Conservation (phyloP, 2,888 invertebrate species). For the Spilosoma lubricipeda region DNA sequence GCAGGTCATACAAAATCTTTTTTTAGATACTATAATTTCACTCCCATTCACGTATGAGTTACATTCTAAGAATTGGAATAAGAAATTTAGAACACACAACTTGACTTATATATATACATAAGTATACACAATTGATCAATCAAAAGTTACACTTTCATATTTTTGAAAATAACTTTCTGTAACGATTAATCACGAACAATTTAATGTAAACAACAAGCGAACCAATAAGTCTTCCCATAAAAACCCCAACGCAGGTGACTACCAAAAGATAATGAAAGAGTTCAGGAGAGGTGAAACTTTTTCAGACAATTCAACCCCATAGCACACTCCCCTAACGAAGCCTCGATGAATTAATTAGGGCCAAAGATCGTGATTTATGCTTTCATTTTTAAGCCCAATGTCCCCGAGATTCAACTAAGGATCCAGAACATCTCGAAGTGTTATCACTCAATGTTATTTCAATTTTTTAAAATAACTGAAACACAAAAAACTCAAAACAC, state of each 20-base stretch:
- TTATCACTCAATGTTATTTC: slow-evolving; percentile 25
- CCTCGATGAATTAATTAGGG: slow-evolving; percentile 84
- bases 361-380: slow-evolving; percentile 86
- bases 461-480: too few relatives aligned
- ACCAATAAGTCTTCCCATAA: slow-evolving; percentile 37
- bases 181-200: background rate
- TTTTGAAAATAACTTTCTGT: background rate
- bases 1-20: too few relatives aligned
- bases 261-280: slow-evolving; percentile 68
- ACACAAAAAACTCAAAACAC: too few relatives aligned
- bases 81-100: too few relatives aligned
- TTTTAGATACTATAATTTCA: too few relatives aligned
- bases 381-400: slow-evolving; percentile 84
- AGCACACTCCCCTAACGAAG: slow-evolving; percentile 68
- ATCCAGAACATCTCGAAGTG: slow-evolving; percentile 33
- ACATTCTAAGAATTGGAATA: too few relatives aligned
- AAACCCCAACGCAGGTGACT: slow-evolving; percentile 65
- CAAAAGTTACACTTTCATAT: background rate
- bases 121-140: too few relatives aligned
- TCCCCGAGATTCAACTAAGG: slow-evolving; percentile 61
- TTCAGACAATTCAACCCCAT: slow-evolving; percentile 76
- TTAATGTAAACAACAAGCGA: slow-evolving; percentile 13
- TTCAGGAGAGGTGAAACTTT: slow-evolving; percentile 74
- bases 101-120: too few relatives aligned
- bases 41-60: too few relatives aligned